Base-by-base conservation (phyloP, 2,113 vertebrate species). In the Turnix velox region DNA sequence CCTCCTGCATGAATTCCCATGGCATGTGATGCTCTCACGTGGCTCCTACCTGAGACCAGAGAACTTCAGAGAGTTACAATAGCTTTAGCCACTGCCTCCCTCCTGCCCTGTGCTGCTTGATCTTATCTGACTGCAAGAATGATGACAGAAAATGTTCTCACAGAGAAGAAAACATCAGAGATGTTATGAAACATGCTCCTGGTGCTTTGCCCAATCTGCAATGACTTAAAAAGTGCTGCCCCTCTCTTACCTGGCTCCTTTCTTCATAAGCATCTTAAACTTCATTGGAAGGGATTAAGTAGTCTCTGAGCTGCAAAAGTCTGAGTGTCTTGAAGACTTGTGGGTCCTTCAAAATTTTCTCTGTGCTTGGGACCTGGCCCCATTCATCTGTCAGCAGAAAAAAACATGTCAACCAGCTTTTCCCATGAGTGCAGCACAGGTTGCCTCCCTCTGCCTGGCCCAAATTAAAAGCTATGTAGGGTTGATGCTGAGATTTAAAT, bases 351-450 rank as follows among this genome's bases (percentile, higher is more conserved):
- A 14, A 20, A 88, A 49, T 9, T 46, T 24, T 66, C 59, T 74
- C 63, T 0, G 0, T 49, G 59, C 45, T 80, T 66, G 75, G 28
- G 37, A 8, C 28, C 10, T 61, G 77, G 49, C 40, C 40, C 68
- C 90, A 3, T 33, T 72, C 42, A 52, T 86, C 80, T 80, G 54
- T 78, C 72, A 88, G 4, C 48, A 54, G 54, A 28, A 59, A 46
- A 85, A 37, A 85, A 72, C 67, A 1, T 1, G 0, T 28, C 54
- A 83, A 58, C 18, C 54, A 84, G 61, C 57, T 87, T 55, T 57
- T 43, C 87, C 74, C 78, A 78, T 0, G 7, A 46, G 20, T 0
- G 0, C 67, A 43, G 72, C 0, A 14, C 30, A 66, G 42, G 40
- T 83, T 3, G 0, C 10, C 27, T 93, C 67, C 51, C 63, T 88